A percentile compares a stretch with the other conserved stretches of the same genome.
These are phyloP conservation scores for Scyliorhinus canicula DNA, from an alignment of 2,797 vertebrate genomes.

Conservation along the genomic window DNA sequence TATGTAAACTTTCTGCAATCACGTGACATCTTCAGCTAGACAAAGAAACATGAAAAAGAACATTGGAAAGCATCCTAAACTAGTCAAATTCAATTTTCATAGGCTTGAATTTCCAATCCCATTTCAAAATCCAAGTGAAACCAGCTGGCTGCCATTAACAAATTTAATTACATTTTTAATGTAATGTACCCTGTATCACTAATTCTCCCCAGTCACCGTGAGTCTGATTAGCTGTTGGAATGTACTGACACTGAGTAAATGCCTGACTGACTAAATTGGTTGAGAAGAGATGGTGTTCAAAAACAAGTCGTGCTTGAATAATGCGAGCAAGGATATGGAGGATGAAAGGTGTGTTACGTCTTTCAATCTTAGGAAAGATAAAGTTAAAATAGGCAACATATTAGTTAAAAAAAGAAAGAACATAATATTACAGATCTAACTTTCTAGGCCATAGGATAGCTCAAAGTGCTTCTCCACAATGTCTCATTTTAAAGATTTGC, in stretches of 20 bases:
- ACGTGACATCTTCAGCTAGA: background rate
- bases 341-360: background rate
- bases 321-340: background rate
- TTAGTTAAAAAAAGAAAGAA: background rate
- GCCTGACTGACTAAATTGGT: background rate
- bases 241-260: background rate
- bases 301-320: background rate
- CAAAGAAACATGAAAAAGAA: background rate
- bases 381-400: background rate
- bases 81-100: background rate
- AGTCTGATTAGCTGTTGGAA: background rate
- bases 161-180: background rate
- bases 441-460: background rate
- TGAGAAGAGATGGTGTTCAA: background rate
- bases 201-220: background rate
- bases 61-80: background rate
- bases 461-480: background rate
- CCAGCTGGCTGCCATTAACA: background rate
- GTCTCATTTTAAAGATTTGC: background rate
- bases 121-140: background rate
- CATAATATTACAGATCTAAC: background rate
- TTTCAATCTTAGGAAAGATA: background rate
- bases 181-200: background rate
- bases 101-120: background rate
- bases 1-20: background rate